Percentiles rank a stretch among this genome's conserved stretches.
Evolutionary conservation across 2,888 invertebrate species (phyloP).

Genomic region (Sesia bembeciformis): DNA sequence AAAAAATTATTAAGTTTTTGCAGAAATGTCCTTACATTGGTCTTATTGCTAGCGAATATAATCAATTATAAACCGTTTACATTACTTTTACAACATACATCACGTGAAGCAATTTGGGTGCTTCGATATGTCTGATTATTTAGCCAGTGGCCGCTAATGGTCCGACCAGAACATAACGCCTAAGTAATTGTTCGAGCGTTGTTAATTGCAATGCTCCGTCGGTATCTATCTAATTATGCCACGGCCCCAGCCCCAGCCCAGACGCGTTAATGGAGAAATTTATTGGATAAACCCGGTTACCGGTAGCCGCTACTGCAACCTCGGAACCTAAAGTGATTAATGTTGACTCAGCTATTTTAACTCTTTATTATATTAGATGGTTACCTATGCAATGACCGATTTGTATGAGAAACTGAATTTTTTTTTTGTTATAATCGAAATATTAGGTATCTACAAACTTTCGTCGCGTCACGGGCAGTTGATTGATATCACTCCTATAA

Average conservation of each 20-base stretch:
- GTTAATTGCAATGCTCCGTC: slow-evolving; percentile 44
- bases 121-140: slow-evolving; percentile 30
- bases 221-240: slow-evolving; percentile 17
- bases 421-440: no score
- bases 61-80: not conserved
- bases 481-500: no score
- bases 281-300: slow-evolving; percentile 26
- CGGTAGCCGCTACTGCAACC: slow-evolving; percentile 13
- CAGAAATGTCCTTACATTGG: not conserved
- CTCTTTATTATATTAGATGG: no score
- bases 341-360: no score
- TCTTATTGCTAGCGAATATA: not conserved
- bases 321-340: not conserved
- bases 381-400: no score
- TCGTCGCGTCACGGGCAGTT: no score
- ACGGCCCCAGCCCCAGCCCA: slow-evolving; percentile 20
- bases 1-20: not conserved
- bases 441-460: no score
- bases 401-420: no score
- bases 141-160: slow-evolving; percentile 48
- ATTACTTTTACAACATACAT: slow-evolving; percentile 1
- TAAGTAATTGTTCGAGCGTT: slow-evolving; percentile 51
- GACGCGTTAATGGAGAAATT: slow-evolving; percentile 35
- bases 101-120: slow-evolving; percentile 18
- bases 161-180: slow-evolving; percentile 30